Evolutionary conservation across 1,140 invertebrate species (phyloP), one percentile per base, ranked within the genome.

Genomic region (Belonocnema kinseyi): DNA sequence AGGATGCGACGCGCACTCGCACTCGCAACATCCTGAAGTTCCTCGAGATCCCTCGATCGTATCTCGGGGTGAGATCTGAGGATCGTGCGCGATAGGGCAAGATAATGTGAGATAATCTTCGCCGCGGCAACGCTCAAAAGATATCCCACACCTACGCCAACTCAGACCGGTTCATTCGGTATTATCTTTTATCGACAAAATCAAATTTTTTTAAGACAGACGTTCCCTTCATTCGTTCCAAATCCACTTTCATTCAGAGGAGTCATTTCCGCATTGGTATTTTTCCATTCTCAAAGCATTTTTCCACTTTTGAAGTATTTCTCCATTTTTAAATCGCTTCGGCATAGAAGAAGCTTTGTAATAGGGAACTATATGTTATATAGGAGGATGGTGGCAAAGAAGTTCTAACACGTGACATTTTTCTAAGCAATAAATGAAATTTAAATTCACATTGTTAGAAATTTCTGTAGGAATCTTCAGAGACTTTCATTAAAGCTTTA

Each of bases 11-110:
- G n/a, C n/a, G n/a, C n/a, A n/a, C 21, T 79, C 76, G 72, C 80
- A 76, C 80, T 80, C 81, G 80, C 77, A 73, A 78, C 51, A 76
- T 82, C 72, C 56, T 72, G 71, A 74, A 75, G 72, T 79, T 80
- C 72, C 76, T 73, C 70, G 80, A 75, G 78, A 81, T 81, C 72
- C 77, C 80, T 82, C 81, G 84, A 85, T 85, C 85, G 53, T 86
- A 86, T 86, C 85, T 82, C 79, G 80, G 83, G 85, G 79, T 83
- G 79, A 85, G 80, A 87, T 87, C 85, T 82, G 76, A 81, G 85
- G 85, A 87, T 87, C 85, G 81, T 86, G 83, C 85, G 74, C 83
- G 85, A 86, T 87, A 87, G 81, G 77, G 74, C 82, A 79, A 85
- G 83, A 87, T 87, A 86, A 86, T 85, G 79, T 79, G 70, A 80